Evolutionary conservation across 2,113 vertebrate species (phyloP).

Genomic region (Parotia lawesii): DNA sequence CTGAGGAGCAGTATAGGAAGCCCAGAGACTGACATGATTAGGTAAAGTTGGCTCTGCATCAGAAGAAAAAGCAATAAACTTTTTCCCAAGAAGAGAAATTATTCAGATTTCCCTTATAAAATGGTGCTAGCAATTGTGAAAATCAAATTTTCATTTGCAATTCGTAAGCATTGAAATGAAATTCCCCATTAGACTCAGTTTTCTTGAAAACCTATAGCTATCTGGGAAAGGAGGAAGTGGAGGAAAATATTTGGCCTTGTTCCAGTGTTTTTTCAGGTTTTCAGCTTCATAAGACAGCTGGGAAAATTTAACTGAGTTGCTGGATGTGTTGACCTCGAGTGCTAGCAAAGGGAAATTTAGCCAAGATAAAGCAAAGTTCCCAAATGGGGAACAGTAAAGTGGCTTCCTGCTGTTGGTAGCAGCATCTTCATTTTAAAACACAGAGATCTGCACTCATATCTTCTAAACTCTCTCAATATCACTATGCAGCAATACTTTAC

Average conservation of each 20-base stretch:
- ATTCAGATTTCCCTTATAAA: background rate
- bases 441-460: background rate
- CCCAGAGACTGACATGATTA: accelerated
- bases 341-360: background rate
- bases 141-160: background rate
- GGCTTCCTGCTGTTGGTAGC: background rate
- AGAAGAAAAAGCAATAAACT: background rate
- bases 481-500: background rate
- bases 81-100: background rate
- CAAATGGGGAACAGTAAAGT: background rate
- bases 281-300: background rate
- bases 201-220: background rate
- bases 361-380: background rate
- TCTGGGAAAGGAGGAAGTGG: background rate
- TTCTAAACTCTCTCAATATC: background rate
- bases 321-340: background rate
- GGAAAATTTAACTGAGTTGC: background rate
- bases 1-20: background rate
- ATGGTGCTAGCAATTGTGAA: background rate
- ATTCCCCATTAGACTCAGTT: background rate
- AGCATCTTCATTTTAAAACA: background rate
- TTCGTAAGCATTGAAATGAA: background rate
- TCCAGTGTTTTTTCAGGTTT: background rate
- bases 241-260: background rate
- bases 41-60: background rate